Evolutionary conservation across 2,797 vertebrate genomes (phyloP).

Genomic region (Spatula versicolor): DNA sequence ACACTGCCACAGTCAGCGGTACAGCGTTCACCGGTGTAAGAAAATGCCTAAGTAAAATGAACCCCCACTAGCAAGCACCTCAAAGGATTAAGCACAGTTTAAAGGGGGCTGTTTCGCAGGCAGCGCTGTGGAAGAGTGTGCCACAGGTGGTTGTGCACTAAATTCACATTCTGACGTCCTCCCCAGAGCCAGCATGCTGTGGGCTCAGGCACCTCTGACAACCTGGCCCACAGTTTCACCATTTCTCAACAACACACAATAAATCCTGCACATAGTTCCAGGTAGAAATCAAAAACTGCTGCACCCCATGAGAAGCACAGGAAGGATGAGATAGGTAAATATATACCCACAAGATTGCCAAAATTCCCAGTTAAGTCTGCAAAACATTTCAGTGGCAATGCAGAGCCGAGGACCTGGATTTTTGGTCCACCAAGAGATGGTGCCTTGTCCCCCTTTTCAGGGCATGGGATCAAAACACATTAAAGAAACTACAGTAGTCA

Average conservation of each 20-base stretch:
- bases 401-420: rapidly evolving
- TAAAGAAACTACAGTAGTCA: neutral
- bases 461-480: neutral
- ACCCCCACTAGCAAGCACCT: conserved; percentile 32
- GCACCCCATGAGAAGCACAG: neutral
- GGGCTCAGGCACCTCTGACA: neutral
- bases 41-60: conserved; percentile 38
- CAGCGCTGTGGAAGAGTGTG: neutral
- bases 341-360: neutral
- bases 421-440: neutral
- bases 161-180: neutral
- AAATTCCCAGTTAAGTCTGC: neutral
- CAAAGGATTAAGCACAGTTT: conserved; percentile 30
- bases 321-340: neutral
- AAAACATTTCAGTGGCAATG: neutral
- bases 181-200: neutral
- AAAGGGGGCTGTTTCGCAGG: conserved; percentile 13
- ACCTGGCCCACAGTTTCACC: neutral
- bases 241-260: neutral
- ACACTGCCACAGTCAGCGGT: neutral
- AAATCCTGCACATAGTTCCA: neutral
- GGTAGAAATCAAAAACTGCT: neutral
- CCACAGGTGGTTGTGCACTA: neutral
- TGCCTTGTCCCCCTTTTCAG: neutral
- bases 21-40: neutral